These are phyloP conservation scores for Xenopus borealis DNA, from an alignment of 2,113 vertebrate species.

Conservation along the genomic window DNA sequence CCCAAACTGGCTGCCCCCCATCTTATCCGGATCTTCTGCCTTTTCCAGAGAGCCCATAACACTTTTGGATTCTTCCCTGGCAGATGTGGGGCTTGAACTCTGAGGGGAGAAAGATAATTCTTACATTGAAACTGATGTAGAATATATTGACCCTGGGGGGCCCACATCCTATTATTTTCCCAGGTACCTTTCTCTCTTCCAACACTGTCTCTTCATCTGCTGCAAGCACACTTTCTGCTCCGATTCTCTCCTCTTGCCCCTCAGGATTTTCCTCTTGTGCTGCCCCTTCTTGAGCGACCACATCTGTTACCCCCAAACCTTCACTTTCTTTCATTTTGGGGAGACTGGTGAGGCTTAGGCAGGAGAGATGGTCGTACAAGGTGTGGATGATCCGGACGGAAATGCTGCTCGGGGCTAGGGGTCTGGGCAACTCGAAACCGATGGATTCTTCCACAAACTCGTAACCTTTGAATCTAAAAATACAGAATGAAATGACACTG, in stretches of 20 bases:
- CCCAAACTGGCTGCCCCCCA: constrained; percentile 5
- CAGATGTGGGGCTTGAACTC: constrained; percentile 45
- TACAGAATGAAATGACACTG: background rate
- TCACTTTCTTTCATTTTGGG: constrained; percentile 20
- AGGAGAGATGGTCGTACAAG: constrained; percentile 79
- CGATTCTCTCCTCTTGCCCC: background rate
- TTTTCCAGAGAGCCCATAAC: background rate
- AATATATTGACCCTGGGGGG: too few relatives aligned
- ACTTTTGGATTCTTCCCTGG: constrained; percentile 33
- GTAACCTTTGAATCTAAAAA: constrained; percentile 70
- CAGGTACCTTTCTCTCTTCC: constrained; percentile 29
- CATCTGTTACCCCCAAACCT: fast-evolving
- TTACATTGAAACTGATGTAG: too few relatives aligned
- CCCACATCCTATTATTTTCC: too few relatives aligned
- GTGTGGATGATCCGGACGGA: constrained; percentile 80
- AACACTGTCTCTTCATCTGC: constrained; percentile 46
- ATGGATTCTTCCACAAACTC: constrained; percentile 62
- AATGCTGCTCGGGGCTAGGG: constrained; percentile 68
- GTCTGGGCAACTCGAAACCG: constrained; percentile 77
- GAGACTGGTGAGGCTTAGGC: constrained; percentile 43
- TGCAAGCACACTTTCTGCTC: background rate
- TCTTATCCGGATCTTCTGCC: constrained; percentile 41
- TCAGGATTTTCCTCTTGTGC: background rate
- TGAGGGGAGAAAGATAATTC: constrained; percentile 2
- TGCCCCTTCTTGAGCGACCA: background rate